Base-by-base conservation (phyloP, 2,888 invertebrate species). In the Plebejus anna region DNA sequence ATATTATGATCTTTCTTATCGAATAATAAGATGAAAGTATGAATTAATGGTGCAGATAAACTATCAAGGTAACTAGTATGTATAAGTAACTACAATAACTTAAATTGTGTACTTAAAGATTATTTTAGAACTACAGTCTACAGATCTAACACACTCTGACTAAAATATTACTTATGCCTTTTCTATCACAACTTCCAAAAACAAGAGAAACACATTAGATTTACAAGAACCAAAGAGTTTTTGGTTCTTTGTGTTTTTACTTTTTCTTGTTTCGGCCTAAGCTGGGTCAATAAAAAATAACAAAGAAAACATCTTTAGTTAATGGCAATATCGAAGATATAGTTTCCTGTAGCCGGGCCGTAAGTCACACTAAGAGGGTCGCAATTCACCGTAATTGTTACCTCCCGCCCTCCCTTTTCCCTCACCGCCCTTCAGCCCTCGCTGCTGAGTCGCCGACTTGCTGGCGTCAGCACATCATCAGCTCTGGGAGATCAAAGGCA, bases 261-360 rank as follows among this genome's bases (percentile, higher is more conserved):
- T 47, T 47, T 47, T 47, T 47, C 47, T 2, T 47, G 47, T 47
- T 47, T 1, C 4, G 13, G 16, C 55, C 1, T 55, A 13, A 55
- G 55, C 4, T 16, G 11, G 16, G 16, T 55, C 55, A 9, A 55
- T 55, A 55, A 55, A 55, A 55, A 55, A 9, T 4, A 55, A 55
- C 16, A 28, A 61, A 28, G 28, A 28, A 61, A 61, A 61, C 61
- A 61, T 61, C 4, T 61, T 61, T 22, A 61, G 61, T 61, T 61
- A 61, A 61, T 61, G 28, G 61, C 22, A 61, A 61, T 61, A 61
- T 61, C 61, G 28, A 61, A 61, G 55, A 61, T 11, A 61, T 61
- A 61, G 61, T 28, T 61, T 61, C 61, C 61, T 61, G 61, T 11
- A 28, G 9, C 7, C 22, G 28, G 22, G 59, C 59, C 59, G 61